These are phyloP conservation scores for Eilema caniola DNA, from an alignment of 2,888 invertebrate genomes.

Conservation along the genomic window DNA sequence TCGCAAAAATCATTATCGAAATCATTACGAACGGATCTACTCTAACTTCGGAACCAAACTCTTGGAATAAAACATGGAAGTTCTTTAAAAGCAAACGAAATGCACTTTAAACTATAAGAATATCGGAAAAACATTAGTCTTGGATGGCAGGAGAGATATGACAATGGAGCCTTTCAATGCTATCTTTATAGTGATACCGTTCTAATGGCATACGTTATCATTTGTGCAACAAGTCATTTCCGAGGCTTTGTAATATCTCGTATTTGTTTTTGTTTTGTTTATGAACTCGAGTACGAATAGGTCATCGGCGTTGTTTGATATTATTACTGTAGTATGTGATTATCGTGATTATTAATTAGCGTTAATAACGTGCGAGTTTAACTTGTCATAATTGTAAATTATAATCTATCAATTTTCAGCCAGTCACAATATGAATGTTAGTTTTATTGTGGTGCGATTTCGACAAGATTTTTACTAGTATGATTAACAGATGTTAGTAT, in stretches of 20 bases:
- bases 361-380: background rate
- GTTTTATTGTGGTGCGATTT: background rate
- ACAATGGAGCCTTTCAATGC: conserved; percentile 59
- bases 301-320: conserved; percentile 1
- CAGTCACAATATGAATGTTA: background rate
- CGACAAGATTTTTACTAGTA: background rate
- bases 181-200: conserved; percentile 44
- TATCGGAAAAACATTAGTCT: conserved; percentile 82
- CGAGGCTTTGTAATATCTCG: background rate
- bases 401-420: background rate
- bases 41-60: conserved; percentile 20
- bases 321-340: background rate
- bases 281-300: background rate
- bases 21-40: conserved; percentile 26
- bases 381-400: background rate
- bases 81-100: conserved; percentile 59
- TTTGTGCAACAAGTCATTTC: conserved; percentile 41
- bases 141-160: conserved; percentile 68
- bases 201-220: conserved; percentile 37
- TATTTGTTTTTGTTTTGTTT: background rate
- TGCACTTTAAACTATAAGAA: conserved; percentile 72
- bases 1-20: conserved; percentile 33
- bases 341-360: background rate
- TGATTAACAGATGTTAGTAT: no score
- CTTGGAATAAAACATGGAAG: conserved; percentile 50